These are phyloP conservation scores for Parapsyche elsis DNA, from an alignment of 1,140 invertebrate genomes.

Conservation along the genomic window DNA sequence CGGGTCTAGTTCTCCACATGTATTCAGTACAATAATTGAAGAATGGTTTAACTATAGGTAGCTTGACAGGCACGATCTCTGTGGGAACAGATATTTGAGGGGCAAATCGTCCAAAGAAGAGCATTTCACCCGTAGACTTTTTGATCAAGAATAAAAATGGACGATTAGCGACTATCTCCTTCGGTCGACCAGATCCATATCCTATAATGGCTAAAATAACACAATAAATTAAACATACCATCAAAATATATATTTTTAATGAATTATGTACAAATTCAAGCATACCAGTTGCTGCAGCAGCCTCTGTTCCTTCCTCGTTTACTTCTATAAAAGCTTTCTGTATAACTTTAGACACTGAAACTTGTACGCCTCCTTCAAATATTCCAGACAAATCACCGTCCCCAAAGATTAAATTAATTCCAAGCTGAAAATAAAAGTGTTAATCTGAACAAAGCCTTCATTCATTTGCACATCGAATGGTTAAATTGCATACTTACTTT, in stretches of 20 bases:
- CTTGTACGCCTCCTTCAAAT: neutral
- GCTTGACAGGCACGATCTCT: too few relatives aligned
- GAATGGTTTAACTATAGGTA: too few relatives aligned
- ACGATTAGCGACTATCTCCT: too few relatives aligned
- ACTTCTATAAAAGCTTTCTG: slow-evolving; percentile 76
- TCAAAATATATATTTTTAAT: neutral
- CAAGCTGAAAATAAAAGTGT: neutral
- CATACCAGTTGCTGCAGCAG: slow-evolving; percentile 69
- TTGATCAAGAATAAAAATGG: too few relatives aligned
- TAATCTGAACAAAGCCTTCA: neutral
- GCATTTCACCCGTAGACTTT: too few relatives aligned
- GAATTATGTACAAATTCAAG: neutral
- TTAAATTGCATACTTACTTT: slow-evolving; percentile 35
- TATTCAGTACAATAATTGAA: too few relatives aligned
- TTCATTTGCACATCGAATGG: slow-evolving; percentile 47
- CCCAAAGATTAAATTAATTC: neutral
- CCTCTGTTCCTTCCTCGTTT: slow-evolving; percentile 75
- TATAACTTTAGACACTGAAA: slow-evolving; percentile 65
- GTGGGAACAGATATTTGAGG: too few relatives aligned
- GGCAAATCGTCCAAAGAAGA: too few relatives aligned
- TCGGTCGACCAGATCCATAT: too few relatives aligned
- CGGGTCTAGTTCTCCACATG: too few relatives aligned
- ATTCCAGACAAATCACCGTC: neutral
- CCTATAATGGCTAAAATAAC: too few relatives aligned
- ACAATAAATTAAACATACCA: too few relatives aligned